Evolutionary conservation across 2,113 vertebrate species (phyloP).

Genomic region (Cricetomys ansorgei): DNA sequence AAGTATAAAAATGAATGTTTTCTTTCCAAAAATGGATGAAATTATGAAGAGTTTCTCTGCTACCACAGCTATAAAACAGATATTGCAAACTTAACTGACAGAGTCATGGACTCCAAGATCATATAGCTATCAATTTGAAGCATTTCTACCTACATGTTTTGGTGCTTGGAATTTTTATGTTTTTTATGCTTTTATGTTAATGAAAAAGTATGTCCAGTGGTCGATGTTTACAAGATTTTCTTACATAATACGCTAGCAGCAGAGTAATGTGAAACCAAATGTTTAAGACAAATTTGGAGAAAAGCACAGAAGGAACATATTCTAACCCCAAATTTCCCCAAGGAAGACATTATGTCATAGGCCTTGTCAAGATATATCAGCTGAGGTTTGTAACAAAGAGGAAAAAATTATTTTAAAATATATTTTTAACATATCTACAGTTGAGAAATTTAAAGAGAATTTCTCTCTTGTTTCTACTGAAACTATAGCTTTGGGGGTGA

Average conservation of each 20-base stretch:
- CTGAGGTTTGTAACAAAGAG: neutral
- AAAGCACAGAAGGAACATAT: constrained; percentile 41
- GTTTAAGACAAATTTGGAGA: constrained; percentile 22
- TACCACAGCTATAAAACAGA: neutral
- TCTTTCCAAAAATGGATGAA: neutral
- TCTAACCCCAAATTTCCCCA: constrained; percentile 69
- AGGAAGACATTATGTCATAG: constrained; percentile 71
- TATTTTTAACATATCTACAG: neutral
- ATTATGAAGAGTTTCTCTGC: neutral
- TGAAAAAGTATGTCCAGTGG: constrained; percentile 53
- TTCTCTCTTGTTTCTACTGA: neutral
- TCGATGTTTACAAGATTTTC: constrained; percentile 43
- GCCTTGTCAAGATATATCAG: constrained; percentile 71
- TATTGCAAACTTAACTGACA: constrained; percentile 30
- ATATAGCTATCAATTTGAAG: constrained; percentile 51
- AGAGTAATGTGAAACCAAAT: constrained; percentile 58
- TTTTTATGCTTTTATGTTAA: constrained; percentile 18
- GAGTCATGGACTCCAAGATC: constrained; percentile 55
- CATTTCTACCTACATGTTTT: neutral
- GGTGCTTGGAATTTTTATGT: neutral
- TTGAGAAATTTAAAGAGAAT: neutral
- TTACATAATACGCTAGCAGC: constrained; percentile 46
- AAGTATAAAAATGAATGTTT: neutral
- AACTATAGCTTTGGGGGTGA: neutral
- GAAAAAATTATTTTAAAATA: neutral